Evolutionary conservation across 1,140 invertebrate genomes (phyloP).

Genomic region (Cheumatopsyche charites): DNA sequence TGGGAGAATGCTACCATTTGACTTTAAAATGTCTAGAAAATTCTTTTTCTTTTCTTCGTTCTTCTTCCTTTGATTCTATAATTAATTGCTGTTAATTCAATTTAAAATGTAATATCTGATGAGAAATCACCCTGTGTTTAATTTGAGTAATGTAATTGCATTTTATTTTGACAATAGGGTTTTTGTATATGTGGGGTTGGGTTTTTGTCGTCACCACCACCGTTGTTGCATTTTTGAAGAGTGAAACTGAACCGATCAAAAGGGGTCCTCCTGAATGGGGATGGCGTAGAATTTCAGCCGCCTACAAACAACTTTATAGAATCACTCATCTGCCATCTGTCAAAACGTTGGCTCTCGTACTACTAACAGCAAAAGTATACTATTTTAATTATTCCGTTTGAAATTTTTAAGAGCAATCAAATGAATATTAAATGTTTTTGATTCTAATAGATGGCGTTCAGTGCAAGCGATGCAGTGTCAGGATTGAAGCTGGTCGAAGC

Average conservation of each 20-base stretch:
- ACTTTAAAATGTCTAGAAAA: background rate
- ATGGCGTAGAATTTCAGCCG: constrained; percentile 72
- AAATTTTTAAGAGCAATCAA: background rate
- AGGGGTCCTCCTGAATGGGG: constrained; percentile 54
- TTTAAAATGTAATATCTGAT: too few species aligned
- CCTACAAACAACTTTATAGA: constrained; percentile 83
- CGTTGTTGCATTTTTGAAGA: constrained; percentile 87
- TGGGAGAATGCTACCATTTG: too few species aligned
- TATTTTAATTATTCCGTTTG: background rate
- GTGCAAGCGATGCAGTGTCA: constrained; percentile 94
- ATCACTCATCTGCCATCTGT: constrained; percentile 88
- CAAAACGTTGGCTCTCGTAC: constrained; percentile 74
- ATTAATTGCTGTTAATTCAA: too few species aligned
- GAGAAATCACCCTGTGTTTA: too few species aligned
- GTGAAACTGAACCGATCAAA: constrained; percentile 66
- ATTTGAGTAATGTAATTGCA: constrained; percentile 38
- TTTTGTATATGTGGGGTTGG: constrained; percentile 95
- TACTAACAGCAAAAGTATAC: constrained; percentile 89
- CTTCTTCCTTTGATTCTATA: too few species aligned
- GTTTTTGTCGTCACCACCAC: constrained; percentile 92
- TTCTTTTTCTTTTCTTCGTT: too few species aligned
- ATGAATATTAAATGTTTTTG: constrained; percentile 40
- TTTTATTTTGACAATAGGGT: constrained; percentile 65
- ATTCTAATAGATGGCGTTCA: constrained; percentile 85
- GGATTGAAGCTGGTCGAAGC: constrained; percentile 93